These are phyloP conservation scores for Ptyas mucosa DNA, from an alignment of 2,113 vertebrate genomes.

Conservation along the genomic window DNA sequence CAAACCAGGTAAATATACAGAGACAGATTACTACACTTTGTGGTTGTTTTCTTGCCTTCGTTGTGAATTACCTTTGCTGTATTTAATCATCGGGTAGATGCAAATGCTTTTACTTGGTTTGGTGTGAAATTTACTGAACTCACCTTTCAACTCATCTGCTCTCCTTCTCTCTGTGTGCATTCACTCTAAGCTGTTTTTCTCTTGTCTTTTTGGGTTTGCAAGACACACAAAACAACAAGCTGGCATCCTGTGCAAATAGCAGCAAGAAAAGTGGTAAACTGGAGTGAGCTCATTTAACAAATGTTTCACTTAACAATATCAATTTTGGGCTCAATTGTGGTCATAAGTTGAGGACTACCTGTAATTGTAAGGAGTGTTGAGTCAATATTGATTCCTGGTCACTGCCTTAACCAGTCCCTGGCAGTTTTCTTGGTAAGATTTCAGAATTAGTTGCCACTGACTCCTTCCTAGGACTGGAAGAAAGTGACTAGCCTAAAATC, in stretches of 20 bases:
- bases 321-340: no score
- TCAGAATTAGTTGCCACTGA: not conserved
- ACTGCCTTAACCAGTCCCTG: not conserved
- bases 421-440: not conserved
- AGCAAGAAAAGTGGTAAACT: not conserved
- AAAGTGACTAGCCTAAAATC: not conserved
- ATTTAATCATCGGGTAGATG: not conserved
- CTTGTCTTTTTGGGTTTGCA: not conserved
- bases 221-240: not conserved
- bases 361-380: not conserved
- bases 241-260: not conserved
- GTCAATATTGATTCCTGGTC: not conserved
- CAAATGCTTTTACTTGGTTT: not conserved
- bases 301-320: not conserved
- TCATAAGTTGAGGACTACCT: no score
- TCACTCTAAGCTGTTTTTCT: not conserved
- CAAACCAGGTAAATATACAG: slow-evolving; percentile 40
- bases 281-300: not conserved
- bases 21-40: not conserved
- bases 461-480: not conserved
- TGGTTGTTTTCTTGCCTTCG: not conserved
- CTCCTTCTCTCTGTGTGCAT: not conserved
- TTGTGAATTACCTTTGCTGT: not conserved
- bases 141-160: not conserved
- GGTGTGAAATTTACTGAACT: not conserved